phyloP scores from a whole-genome alignment of 2,797 vertebrate species.

The Rhinoraja longicauda region DNA sequence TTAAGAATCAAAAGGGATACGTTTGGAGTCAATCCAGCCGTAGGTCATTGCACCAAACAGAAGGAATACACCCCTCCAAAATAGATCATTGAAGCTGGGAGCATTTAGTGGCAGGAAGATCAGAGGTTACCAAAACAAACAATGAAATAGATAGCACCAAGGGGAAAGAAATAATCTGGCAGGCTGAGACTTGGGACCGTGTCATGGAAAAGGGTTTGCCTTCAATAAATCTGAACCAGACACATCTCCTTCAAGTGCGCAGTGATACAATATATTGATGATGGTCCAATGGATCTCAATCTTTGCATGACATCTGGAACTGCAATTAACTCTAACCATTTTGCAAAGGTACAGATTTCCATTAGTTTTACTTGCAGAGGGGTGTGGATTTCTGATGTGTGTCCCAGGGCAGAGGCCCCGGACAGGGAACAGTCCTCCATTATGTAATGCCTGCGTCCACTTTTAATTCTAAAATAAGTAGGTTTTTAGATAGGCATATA shows the following conservation, averaged over 20 bases:
- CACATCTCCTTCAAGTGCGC: not conserved
- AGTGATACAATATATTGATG: not conserved
- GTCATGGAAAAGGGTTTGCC: constrained; percentile 26
- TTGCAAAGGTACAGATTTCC: not conserved
- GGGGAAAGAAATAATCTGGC: not conserved
- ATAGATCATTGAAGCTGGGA: constrained; percentile 26
- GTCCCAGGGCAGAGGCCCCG: not conserved
- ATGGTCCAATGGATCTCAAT: constrained; percentile 3
- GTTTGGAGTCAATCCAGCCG: not conserved
- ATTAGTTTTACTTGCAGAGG: not conserved
- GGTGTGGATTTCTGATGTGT: not conserved
- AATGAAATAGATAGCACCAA: constrained; percentile 7
- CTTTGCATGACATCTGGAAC: not conserved
- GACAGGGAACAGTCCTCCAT: not conserved
- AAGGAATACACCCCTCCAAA: not conserved
- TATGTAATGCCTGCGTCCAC: not conserved
- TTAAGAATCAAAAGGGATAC: not conserved
- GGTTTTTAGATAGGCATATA: too few species aligned
- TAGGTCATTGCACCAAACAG: not conserved
- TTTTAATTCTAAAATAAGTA: not conserved
- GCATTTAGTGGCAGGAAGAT: constrained; percentile 8
- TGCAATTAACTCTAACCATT: not conserved
- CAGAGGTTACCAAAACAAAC: constrained; percentile 22
- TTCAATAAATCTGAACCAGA: constrained; percentile 17
- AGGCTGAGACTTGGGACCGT: constrained; percentile 20